phyloP scores from a whole-genome alignment of 2,888 invertebrate genomes.

The Drosophila antonietae region DNA sequence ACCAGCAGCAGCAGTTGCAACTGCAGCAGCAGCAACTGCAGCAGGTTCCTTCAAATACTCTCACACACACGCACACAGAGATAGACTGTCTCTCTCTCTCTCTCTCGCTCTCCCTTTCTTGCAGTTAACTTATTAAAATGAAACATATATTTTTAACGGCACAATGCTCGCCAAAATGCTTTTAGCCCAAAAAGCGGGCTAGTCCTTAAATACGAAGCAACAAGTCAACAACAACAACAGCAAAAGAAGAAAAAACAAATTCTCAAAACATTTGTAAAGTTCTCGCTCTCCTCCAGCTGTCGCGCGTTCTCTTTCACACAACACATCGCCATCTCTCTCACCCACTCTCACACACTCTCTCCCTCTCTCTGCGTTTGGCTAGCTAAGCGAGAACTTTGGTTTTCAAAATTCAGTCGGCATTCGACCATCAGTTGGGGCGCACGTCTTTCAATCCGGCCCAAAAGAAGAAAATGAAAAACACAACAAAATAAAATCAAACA shows the following conservation, averaged over 20 bases:
- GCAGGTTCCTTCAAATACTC: slow-evolving; percentile 33
- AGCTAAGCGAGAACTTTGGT: slow-evolving; percentile 76
- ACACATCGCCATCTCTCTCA: background rate
- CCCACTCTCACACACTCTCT: slow-evolving; percentile 5
- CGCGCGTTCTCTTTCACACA: slow-evolving; percentile 10
- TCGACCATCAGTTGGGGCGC: slow-evolving; percentile 75
- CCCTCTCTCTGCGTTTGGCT: slow-evolving; percentile 39
- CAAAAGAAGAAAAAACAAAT: slow-evolving; percentile 11
- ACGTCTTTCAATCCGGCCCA: slow-evolving; percentile 50
- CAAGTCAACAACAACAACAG: slow-evolving; percentile 26
- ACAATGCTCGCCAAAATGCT: slow-evolving; percentile 22
- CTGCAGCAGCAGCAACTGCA: slow-evolving; percentile 28
- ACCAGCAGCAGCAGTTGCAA: slow-evolving; percentile 8
- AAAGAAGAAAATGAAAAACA: background rate
- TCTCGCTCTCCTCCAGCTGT: slow-evolving; percentile 12
- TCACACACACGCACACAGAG: slow-evolving; percentile 2
- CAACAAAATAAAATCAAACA: background rate
- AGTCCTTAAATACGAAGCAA: slow-evolving; percentile 40
- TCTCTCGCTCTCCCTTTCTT: slow-evolving; percentile 6
- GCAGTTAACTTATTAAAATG: slow-evolving; percentile 30
- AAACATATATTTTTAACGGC: slow-evolving; percentile 38
- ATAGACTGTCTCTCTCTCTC: background rate
- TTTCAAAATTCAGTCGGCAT: slow-evolving; percentile 77
- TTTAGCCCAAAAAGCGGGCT: slow-evolving; percentile 27
- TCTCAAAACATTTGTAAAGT: slow-evolving; percentile 15